Evolutionary conservation across 2,113 vertebrate species (phyloP).

Genomic region (Excalfactoria chinensis): DNA sequence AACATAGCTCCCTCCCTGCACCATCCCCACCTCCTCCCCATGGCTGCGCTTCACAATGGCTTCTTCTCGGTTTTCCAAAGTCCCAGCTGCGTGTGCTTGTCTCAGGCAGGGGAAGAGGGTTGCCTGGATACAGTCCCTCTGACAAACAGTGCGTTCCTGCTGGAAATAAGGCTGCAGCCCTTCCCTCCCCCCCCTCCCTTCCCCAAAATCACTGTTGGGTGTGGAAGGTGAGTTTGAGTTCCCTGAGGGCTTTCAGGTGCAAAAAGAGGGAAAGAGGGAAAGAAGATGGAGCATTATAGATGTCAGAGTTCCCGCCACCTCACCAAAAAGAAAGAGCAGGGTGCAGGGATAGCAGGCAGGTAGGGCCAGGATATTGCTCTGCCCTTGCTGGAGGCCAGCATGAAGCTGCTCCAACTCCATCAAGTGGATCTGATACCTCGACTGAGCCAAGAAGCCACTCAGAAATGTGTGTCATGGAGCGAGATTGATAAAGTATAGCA

Average conservation of each 20-base stretch:
- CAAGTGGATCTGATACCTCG: not conserved
- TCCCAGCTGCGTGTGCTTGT: conserved; percentile 77
- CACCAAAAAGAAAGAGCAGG: not conserved
- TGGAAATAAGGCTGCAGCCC: conserved; percentile 37
- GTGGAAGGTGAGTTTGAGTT: conserved; percentile 15
- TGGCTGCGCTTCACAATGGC: conserved; percentile 17
- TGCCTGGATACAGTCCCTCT: conserved; percentile 78
- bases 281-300: not conserved
- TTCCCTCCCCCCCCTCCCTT: not conserved
- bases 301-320: not conserved
- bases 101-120: conserved; percentile 71
- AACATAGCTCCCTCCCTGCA: not conserved
- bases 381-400: not conserved
- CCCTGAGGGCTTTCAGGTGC: conserved; percentile 5
- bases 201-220: not conserved
- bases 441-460: not conserved
- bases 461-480: not conserved
- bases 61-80: conserved; percentile 53
- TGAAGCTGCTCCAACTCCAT: not conserved
- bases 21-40: not conserved
- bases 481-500: not conserved
- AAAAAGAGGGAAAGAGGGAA: not conserved
- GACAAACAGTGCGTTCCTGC: conserved; percentile 66
- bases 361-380: not conserved
- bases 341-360: not conserved